phyloP scores from a whole-genome alignment of 2,113 vertebrate species.

The Poeciliopsis prolifica region DNA sequence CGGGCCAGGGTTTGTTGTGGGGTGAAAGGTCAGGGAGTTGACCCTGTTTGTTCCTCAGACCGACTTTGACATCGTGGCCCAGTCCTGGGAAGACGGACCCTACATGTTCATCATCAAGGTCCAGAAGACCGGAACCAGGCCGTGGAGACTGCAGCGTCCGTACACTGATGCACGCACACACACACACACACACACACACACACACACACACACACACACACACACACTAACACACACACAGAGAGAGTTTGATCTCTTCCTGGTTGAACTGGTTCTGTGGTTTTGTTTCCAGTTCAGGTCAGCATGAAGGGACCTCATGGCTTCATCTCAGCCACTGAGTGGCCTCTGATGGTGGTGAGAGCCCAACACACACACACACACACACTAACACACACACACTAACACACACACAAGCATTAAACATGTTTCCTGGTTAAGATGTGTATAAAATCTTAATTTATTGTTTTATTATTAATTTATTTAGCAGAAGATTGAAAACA shows the following conservation, averaged over 20 bases:
- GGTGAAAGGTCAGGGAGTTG: not conserved
- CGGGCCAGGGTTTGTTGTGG: not conserved
- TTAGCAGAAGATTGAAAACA: too few species aligned
- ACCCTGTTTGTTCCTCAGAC: not conserved
- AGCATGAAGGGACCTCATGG: constrained; percentile 74
- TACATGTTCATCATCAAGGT: constrained; percentile 68
- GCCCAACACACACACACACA: not conserved
- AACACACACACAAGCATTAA: too few species aligned
- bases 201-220: not conserved
- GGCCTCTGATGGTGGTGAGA: constrained; percentile 84
- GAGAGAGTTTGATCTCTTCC: too few species aligned
- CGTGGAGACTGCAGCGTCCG: constrained; percentile 59
- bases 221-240: not conserved
- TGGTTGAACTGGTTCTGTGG: not conserved
- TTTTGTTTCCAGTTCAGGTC: constrained; percentile 74
- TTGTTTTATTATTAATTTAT: too few species aligned
- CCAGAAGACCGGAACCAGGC: not conserved
- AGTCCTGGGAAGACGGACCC: constrained; percentile 70
- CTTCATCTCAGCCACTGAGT: constrained; percentile 81
- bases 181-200: not conserved
- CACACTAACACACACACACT: too few species aligned
- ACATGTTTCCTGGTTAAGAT: too few species aligned
- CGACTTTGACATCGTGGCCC: constrained; percentile 18
- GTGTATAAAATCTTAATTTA: too few species aligned
- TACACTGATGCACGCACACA: not conserved